These are phyloP conservation scores for Cyprinodon brontotheroides DNA, from an alignment of 2,113 vertebrate genomes.

Conservation along the genomic window DNA sequence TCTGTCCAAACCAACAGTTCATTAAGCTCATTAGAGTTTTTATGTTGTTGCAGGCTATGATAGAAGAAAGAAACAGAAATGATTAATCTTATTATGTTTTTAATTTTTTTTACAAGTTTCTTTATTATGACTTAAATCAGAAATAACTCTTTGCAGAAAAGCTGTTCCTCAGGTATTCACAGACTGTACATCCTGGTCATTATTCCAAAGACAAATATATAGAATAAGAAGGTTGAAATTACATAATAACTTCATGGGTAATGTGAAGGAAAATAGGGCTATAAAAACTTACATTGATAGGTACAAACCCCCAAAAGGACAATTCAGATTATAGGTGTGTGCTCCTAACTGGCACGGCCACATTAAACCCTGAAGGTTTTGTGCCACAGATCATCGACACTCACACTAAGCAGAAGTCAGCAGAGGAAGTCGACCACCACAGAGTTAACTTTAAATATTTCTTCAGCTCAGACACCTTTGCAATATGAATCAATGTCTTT, in stretches of 20 bases:
- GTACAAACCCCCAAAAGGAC: constrained; percentile 14
- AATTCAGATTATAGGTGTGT: neutral
- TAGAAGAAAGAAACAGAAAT: neutral
- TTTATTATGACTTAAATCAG: neutral
- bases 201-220: constrained; percentile 7
- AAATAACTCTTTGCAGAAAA: neutral
- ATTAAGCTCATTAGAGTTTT: neutral
- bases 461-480: constrained; percentile 15
- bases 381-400: constrained; percentile 18
- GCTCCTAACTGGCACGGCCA: neutral
- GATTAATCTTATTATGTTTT: neutral
- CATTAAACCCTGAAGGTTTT: neutral
- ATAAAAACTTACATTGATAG: constrained; percentile 6
- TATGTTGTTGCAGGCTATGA: neutral
- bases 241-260: constrained; percentile 32
- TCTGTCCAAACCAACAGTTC: neutral
- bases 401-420: constrained; percentile 15
- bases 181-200: constrained; percentile 15
- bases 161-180: neutral
- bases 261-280: constrained; percentile 12
- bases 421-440: constrained; percentile 6
- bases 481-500: constrained; percentile 21
- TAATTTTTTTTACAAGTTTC: neutral
- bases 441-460: constrained; percentile 42
- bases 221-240: neutral